phyloP scores from a whole-genome alignment of 2,888 invertebrate genomes.

The Eupithecia subumbrata region DNA sequence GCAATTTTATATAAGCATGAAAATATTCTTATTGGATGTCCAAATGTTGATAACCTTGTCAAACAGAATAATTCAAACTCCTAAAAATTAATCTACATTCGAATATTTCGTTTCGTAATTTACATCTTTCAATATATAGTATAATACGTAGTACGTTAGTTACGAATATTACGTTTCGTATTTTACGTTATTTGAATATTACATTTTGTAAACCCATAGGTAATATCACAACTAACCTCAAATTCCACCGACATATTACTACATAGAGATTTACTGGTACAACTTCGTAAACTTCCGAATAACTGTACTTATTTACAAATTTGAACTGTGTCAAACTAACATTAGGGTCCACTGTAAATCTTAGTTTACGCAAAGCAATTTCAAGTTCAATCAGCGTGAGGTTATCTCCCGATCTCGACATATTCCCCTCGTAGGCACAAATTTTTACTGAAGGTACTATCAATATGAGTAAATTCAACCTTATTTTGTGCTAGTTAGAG shows the following conservation, averaged over 20 bases:
- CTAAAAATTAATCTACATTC: not conserved
- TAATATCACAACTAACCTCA: not conserved
- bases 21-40: not conserved
- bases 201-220: not conserved
- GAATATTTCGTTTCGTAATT: no score
- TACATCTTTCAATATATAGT: no score
- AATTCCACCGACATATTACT: constrained; percentile 9
- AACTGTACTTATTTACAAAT: constrained; percentile 20
- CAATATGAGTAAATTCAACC: constrained; percentile 37
- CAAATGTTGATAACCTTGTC: not conserved
- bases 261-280: constrained; percentile 22
- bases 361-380: constrained; percentile 63
- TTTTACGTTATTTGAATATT: no score
- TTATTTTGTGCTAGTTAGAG: constrained; percentile 47
- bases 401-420: constrained; percentile 69
- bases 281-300: constrained; percentile 25
- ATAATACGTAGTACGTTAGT: no score
- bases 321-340: constrained; percentile 30
- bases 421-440: constrained; percentile 63
- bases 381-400: constrained; percentile 66
- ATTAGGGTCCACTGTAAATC: constrained; percentile 49
- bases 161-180: not conserved
- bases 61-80: not conserved
- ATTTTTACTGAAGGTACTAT: constrained; percentile 21
- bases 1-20: not conserved